These are phyloP conservation scores for Drosophila setifemur DNA, from an alignment of 1,140 invertebrate genomes.

Conservation along the genomic window DNA sequence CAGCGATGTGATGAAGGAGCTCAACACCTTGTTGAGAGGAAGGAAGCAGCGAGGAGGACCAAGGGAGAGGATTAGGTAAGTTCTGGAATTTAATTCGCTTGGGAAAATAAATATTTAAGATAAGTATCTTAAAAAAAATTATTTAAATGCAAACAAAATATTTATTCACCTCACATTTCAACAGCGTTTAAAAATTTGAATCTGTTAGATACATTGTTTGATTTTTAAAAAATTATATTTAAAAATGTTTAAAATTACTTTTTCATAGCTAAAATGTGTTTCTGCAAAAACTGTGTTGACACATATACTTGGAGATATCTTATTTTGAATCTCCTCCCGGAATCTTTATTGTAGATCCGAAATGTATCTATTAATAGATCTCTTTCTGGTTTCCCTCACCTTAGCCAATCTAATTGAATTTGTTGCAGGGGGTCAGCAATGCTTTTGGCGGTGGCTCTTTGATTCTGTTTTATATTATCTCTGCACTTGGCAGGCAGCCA, in stretches of 20 bases:
- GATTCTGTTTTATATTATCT: slow-evolving; percentile 58
- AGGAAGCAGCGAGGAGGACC: slow-evolving; percentile 51
- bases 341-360: no score
- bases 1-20: slow-evolving; percentile 84
- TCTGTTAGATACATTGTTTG: no score
- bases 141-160: no score
- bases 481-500: slow-evolving; percentile 56
- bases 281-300: no score
- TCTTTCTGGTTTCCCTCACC: slow-evolving; percentile 11
- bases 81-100: not conserved
- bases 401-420: slow-evolving; percentile 61
- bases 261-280: no score
- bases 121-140: not conserved
- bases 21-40: slow-evolving; percentile 68
- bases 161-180: no score
- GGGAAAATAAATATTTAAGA: not conserved
- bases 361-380: no score
- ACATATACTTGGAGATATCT: no score
- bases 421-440: slow-evolving; percentile 21
- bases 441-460: slow-evolving; percentile 18
- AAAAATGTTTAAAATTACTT: no score
- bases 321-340: no score
- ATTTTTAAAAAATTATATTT: no score
- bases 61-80: slow-evolving; percentile 68
- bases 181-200: no score